Percentiles rank a stretch among this genome's conserved stretches.
These are phyloP conservation scores for Hydra vulgaris DNA, from an alignment of 30 jellyfish, hydroid and myxozoan genomes.

Conservation along the genomic window DNA sequence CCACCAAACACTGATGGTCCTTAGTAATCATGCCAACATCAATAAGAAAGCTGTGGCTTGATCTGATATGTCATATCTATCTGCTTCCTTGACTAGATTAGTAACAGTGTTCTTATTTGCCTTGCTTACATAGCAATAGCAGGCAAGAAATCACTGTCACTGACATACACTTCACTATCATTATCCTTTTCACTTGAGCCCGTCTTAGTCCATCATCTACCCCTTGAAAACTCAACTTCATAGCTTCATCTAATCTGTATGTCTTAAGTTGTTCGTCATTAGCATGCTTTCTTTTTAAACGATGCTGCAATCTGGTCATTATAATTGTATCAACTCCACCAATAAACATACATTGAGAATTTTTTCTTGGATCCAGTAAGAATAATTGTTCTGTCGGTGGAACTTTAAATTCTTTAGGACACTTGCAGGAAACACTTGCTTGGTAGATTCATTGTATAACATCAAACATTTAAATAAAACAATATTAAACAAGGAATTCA, in stretches of 20 bases:
- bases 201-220: not conserved
- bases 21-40: not conserved
- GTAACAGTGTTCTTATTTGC: not conserved
- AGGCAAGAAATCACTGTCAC: not conserved
- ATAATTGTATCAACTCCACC: not conserved
- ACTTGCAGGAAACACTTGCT: not conserved
- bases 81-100: not conserved
- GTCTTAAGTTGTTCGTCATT: not conserved
- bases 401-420: not conserved
- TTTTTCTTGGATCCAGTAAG: not conserved
- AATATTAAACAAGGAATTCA: no score
- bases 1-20: not conserved
- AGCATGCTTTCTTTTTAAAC: not conserved
- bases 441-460: not conserved
- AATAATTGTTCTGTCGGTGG: not conserved
- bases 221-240: not conserved
- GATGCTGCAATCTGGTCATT: not conserved
- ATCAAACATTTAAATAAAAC: no score
- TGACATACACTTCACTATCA: not conserved
- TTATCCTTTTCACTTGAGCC: not conserved
- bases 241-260: not conserved
- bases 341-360: not conserved
- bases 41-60: not conserved
- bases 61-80: not conserved
- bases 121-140: not conserved